A percentile compares a stretch with the other conserved stretches of the same genome.
Evolutionary conservation across 2,888 invertebrate species (phyloP).

Genomic region (Piscicola geometra): DNA sequence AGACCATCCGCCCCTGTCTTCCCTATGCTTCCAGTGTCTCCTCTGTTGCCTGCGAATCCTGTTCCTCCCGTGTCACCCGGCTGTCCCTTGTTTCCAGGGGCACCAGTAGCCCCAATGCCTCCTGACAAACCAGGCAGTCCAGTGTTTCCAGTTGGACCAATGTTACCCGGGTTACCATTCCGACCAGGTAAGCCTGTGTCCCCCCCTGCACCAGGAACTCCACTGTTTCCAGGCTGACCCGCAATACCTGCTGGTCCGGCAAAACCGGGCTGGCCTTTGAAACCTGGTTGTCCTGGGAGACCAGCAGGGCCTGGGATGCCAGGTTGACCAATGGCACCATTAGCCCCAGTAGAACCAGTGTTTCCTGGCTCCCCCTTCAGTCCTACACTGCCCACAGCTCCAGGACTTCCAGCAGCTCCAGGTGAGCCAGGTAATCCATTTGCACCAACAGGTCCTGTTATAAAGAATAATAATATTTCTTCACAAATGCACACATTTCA

Average conservation of each 20-base stretch:
- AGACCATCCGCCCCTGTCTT: neutral
- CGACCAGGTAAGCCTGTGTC: constrained; percentile 8
- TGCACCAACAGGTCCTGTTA: neutral
- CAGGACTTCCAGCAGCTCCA: constrained; percentile 1
- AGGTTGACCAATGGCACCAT: constrained; percentile 14
- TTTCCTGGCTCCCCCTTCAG: constrained; percentile 4
- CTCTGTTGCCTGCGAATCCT: neutral
- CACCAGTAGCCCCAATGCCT: neutral
- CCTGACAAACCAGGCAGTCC: neutral
- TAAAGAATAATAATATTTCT: too few species aligned
- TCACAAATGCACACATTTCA: too few species aligned
- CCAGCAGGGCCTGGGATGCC: neutral
- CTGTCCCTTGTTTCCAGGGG: constrained; percentile 4
- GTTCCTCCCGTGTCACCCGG: neutral
- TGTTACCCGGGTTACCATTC: neutral
- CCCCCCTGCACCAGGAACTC: neutral
- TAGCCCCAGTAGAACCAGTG: constrained; percentile 1
- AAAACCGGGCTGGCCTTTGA: neutral
- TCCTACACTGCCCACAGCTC: neutral
- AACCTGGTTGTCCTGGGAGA: neutral
- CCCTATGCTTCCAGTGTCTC: constrained; percentile 7
- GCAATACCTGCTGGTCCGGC: neutral
- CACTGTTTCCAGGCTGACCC: neutral
- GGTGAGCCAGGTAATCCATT: neutral
- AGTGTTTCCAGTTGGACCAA: neutral